Conservation (phyloP, 2,797 vertebrate species). For the Arremon brunneinucha region DNA sequence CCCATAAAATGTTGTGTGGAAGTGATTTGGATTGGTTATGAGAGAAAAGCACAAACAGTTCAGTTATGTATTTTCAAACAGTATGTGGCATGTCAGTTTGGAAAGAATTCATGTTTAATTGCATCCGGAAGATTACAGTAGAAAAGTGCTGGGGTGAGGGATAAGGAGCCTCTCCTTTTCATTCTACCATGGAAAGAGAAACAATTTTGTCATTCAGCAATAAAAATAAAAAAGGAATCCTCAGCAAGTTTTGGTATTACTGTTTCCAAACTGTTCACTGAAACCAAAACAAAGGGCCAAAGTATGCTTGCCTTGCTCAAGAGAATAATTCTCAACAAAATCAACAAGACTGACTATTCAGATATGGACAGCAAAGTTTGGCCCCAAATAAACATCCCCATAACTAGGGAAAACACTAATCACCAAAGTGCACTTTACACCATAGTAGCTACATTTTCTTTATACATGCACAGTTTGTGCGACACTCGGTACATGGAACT, state of each 20-base stretch:
- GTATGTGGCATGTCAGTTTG: background rate
- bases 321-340: background rate
- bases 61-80: background rate
- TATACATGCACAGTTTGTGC: conserved; percentile 78
- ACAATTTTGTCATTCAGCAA: background rate
- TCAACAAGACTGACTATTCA: conserved; percentile 3
- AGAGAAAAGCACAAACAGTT: conserved; percentile 35
- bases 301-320: conserved; percentile 7
- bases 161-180: conserved; percentile 28
- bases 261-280: conserved; percentile 41
- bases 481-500: conserved; percentile 63
- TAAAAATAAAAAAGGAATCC: conserved; percentile 11
- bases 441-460: conserved; percentile 69
- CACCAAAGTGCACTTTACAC: conserved; percentile 75
- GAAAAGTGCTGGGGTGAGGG: background rate
- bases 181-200: conserved; percentile 55
- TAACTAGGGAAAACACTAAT: conserved; percentile 70
- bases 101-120: background rate
- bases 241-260: conserved; percentile 31
- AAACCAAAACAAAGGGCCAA: conserved; percentile 63
- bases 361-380: conserved; percentile 49
- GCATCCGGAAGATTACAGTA: background rate
- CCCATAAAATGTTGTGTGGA: background rate
- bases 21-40: background rate
- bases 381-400: conserved; percentile 60